Conservation (phyloP, 1,140 invertebrate genomes). For the Manduca sexta region DNA sequence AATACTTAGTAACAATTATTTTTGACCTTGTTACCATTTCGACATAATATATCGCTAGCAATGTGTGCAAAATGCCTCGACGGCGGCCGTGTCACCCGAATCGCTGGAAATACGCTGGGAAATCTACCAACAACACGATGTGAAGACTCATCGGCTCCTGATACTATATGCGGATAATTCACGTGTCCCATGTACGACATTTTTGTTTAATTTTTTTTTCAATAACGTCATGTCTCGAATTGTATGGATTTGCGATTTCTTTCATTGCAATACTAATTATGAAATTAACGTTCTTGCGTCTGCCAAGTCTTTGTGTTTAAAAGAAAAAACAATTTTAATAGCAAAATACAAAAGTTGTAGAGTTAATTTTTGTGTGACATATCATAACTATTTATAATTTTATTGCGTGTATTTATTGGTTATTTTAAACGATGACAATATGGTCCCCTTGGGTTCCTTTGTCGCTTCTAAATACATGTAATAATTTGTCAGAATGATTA, state of each 20-base stretch:
- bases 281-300: neutral
- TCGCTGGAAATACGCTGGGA: constrained; percentile 12
- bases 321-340: too few relatives aligned
- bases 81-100: constrained; percentile 51
- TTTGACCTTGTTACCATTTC: constrained; percentile 27
- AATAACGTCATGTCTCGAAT: constrained; percentile 9
- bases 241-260: constrained; percentile 10
- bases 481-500: too few relatives aligned
- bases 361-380: too few relatives aligned
- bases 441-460: too few relatives aligned
- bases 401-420: too few relatives aligned
- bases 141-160: too few relatives aligned
- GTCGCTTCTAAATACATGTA: too few relatives aligned
- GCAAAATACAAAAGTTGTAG: constrained; percentile 1
- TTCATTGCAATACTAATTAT: constrained; percentile 4
- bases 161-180: too few relatives aligned
- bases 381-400: neutral
- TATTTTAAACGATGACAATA: too few relatives aligned
- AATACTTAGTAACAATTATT: neutral
- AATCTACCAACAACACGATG: too few relatives aligned
- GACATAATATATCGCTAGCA: constrained; percentile 55
- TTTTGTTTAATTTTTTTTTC: neutral
- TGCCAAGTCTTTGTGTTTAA: neutral
- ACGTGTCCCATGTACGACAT: too few relatives aligned
- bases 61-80: constrained; percentile 62